Conservation (phyloP, 2,113 vertebrate species). For the Myrmophylax atrothorax region DNA sequence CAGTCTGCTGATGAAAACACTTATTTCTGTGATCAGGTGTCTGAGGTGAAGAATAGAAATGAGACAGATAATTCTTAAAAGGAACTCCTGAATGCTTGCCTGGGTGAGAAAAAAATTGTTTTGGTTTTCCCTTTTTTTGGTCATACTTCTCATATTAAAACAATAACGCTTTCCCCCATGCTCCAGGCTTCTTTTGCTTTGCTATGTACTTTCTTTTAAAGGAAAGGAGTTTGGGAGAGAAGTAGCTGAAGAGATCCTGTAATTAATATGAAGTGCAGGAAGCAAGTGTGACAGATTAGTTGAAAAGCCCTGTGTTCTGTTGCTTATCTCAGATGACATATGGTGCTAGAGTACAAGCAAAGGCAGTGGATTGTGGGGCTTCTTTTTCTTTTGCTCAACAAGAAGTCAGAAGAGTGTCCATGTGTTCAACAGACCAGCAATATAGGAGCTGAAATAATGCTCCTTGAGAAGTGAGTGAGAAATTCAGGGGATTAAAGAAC, state of each 20-base stretch:
- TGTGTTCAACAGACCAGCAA: background rate
- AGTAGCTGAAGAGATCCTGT: constrained; percentile 33
- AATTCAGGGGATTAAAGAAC: background rate
- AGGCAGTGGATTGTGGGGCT: background rate
- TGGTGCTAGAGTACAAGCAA: background rate
- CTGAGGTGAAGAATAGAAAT: background rate
- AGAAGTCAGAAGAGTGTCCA: background rate
- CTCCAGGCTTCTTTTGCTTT: background rate
- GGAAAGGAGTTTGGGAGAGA: background rate
- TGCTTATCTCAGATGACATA: constrained; percentile 54
- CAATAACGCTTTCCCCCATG: background rate
- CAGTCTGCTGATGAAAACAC: constrained; percentile 28
- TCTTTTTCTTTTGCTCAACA: background rate
- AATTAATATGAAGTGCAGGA: constrained; percentile 62
- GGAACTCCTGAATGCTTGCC: background rate
- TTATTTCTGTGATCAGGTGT: background rate
- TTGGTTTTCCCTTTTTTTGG: background rate
- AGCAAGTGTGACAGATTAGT: constrained; percentile 23
- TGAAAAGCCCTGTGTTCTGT: constrained; percentile 37
- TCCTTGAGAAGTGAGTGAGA: background rate
- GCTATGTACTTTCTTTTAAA: background rate
- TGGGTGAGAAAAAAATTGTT: background rate
- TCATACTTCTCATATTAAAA: background rate
- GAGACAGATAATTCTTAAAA: background rate
- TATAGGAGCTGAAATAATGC: background rate